Conservation (phyloP, 2,888 invertebrate species). For the Pachycephus smyrnensis region DNA sequence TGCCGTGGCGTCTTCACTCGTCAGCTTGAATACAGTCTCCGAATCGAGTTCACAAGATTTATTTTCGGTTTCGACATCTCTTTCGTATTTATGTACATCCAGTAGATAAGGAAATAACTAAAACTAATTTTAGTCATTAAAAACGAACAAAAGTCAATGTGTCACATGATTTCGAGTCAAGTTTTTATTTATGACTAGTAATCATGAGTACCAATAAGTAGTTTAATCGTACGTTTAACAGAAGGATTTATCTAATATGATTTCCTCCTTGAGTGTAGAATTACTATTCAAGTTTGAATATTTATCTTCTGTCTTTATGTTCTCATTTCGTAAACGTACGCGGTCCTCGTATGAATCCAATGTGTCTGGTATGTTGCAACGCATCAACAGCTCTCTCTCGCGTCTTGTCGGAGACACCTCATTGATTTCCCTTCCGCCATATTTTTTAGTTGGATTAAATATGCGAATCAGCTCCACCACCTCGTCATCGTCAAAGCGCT, state of each 20-base stretch:
- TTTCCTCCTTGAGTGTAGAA: too few species aligned
- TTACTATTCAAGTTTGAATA: not conserved
- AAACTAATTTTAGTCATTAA: not conserved
- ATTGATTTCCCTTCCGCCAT: slow-evolving; percentile 28
- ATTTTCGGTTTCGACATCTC: not conserved
- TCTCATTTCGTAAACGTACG: not conserved
- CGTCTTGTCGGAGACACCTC: slow-evolving; percentile 37
- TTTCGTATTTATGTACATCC: not conserved
- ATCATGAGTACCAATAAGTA: not conserved
- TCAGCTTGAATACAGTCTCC: not conserved
- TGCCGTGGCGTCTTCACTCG: not conserved
- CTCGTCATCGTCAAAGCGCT: slow-evolving; percentile 10
- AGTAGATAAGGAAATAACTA: not conserved
- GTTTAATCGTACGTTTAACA: not conserved
- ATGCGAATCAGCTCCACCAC: slow-evolving; percentile 24
- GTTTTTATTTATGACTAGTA: not conserved
- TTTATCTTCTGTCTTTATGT: not conserved
- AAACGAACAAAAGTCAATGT: not conserved
- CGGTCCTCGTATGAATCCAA: slow-evolving; percentile 5
- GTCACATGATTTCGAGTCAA: not conserved
- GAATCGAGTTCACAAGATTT: not conserved
- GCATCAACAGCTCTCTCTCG: slow-evolving; percentile 10
- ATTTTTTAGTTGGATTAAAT: slow-evolving; percentile 15
- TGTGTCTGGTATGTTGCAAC: not conserved
- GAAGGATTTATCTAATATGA: not conserved